Conservation (phyloP, 2,797 vertebrate species). For the Ispidina picta region DNA sequence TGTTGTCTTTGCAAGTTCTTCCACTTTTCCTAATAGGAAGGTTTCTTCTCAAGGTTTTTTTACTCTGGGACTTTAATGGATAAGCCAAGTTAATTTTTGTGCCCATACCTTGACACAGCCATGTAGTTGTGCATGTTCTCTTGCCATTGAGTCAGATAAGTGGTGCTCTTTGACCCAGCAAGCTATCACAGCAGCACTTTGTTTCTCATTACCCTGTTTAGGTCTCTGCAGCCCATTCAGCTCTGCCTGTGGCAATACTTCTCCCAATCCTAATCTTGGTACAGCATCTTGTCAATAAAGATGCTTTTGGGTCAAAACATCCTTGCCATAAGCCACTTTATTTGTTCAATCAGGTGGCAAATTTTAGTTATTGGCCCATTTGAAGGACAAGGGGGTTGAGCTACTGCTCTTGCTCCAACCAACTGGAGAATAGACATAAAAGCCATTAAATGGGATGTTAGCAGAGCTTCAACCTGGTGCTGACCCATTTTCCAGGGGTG, state of each 20-base stretch:
- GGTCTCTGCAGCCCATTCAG: background rate
- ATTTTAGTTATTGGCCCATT: background rate
- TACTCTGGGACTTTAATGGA: too few relatives aligned
- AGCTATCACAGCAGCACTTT: background rate
- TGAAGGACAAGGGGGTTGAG: background rate
- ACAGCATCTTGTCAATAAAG: rapidly evolving
- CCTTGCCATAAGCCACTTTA: background rate
- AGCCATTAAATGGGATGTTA: background rate
- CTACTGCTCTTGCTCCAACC: background rate
- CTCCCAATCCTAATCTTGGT: background rate
- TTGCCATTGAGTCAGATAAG: background rate
- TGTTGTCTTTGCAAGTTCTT: background rate
- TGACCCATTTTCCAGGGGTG: background rate
- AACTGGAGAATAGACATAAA: background rate
- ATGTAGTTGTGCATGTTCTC: background rate
- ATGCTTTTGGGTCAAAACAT: background rate
- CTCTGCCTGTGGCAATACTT: background rate
- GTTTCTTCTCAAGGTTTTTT: background rate
- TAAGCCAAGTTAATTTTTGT: background rate
- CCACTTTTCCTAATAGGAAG: background rate
- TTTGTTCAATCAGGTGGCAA: background rate
- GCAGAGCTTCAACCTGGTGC: background rate
- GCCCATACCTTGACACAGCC: rapidly evolving
- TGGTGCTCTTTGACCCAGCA: background rate
- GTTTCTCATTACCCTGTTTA: rapidly evolving